Percentiles rank a stretch among this genome's conserved stretches.
Conservation (phyloP, 2,113 vertebrate genomes). For the Bucco capensis region DNA sequence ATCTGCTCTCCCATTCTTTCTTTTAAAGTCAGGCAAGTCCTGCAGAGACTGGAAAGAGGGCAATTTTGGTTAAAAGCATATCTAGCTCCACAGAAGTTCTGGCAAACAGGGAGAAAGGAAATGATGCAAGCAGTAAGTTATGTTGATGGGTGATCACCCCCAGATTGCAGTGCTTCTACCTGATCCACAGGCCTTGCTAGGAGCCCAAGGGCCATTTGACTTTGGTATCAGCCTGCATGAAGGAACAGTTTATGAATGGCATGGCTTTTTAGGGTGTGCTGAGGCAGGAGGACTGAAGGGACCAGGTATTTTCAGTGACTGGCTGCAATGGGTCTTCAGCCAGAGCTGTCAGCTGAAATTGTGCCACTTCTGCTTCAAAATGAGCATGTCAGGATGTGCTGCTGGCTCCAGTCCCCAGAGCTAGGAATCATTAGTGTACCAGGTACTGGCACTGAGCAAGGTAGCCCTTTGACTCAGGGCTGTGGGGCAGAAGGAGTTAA, state of each 20-base stretch:
- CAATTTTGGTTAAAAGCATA: slow-evolving; percentile 25
- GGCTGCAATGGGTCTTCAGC: neutral
- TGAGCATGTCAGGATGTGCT: neutral
- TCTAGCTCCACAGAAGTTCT: slow-evolving; percentile 1
- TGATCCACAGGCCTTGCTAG: neutral
- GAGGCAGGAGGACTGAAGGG: neutral
- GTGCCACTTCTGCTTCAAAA: neutral
- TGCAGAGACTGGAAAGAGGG: neutral
- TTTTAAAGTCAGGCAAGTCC: neutral
- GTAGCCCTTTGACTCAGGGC: neutral
- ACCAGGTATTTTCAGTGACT: neutral
- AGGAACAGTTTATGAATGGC: neutral
- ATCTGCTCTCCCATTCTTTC: neutral
- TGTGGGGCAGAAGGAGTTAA: neutral
- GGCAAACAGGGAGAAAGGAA: neutral
- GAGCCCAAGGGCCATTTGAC: neutral
- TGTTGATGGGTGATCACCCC: slow-evolving; percentile 23
- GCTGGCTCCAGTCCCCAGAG: neutral
- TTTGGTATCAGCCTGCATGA: neutral
- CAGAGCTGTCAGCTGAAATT: neutral
- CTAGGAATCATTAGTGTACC: neutral
- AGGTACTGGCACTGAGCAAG: neutral
- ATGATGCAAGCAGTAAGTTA: slow-evolving; percentile 24
- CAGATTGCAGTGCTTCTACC: slow-evolving; percentile 12
- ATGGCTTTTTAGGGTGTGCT: neutral